Conservation (phyloP, 64 coral and sea anemone species). For the Montipora efflorescens region DNA sequence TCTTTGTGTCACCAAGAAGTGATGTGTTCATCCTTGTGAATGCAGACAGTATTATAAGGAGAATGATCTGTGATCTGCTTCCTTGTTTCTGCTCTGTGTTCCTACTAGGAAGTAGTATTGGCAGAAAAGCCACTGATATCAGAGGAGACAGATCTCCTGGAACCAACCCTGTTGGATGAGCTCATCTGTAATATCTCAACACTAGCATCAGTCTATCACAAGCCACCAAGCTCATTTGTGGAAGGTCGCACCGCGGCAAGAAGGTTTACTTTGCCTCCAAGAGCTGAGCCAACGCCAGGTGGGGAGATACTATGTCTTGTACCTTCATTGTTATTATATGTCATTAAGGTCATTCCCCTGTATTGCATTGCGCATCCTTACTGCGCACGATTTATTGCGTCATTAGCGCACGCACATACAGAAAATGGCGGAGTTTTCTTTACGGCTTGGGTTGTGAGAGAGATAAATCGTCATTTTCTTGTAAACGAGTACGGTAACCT, state of each 20-base stretch:
- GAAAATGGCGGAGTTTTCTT: too few species aligned
- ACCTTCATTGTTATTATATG: too few species aligned
- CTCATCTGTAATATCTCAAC: slow-evolving; percentile 98
- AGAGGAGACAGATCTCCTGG: slow-evolving; percentile 95
- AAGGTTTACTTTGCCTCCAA: slow-evolving; percentile 91
- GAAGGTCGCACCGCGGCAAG: slow-evolving; percentile 96
- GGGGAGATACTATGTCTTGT: not conserved
- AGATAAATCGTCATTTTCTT: too few species aligned
- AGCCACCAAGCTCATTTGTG: slow-evolving; percentile 98
- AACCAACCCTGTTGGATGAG: slow-evolving; percentile 95
- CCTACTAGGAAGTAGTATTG: slow-evolving; percentile 92
- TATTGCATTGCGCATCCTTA: too few species aligned
- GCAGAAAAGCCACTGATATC: slow-evolving; percentile 98
- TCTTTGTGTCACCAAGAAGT: too few species aligned
- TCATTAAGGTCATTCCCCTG: too few species aligned
- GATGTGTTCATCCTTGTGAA: too few species aligned
- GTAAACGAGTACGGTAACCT: too few species aligned
- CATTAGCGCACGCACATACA: too few species aligned
- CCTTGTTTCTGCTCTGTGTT: not conserved
- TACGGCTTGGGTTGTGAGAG: too few species aligned
- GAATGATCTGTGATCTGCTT: not conserved
- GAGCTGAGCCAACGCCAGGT: slow-evolving; percentile 94
- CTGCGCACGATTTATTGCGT: too few species aligned
- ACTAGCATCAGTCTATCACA: slow-evolving; percentile 98
- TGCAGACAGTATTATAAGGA: too few species aligned